Conservation (phyloP, 2,888 invertebrate species). For the Hypomecis atomaria region DNA sequence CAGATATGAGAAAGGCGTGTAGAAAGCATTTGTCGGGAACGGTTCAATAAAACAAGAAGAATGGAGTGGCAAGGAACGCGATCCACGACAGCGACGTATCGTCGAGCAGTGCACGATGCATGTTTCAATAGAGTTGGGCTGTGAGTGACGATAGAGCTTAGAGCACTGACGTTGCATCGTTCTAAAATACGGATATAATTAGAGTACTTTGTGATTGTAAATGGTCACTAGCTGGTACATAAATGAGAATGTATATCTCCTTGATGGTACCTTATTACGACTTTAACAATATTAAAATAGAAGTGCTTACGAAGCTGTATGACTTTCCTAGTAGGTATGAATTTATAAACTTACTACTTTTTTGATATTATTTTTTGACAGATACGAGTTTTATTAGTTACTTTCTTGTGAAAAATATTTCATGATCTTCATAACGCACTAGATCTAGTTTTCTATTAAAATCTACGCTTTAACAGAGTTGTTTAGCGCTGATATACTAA, state of each 20-base stretch:
- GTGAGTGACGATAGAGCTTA: neutral
- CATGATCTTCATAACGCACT: too few relatives aligned
- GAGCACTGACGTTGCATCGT: neutral
- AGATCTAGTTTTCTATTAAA: too few relatives aligned
- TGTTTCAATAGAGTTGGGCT: conserved; percentile 15
- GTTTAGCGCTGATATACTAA: conserved; percentile 30
- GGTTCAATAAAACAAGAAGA: conserved; percentile 15
- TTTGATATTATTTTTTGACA: too few relatives aligned
- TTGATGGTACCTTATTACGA: too few relatives aligned
- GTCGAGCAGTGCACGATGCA: conserved; percentile 12
- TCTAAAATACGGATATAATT: neutral
- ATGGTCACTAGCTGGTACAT: too few relatives aligned
- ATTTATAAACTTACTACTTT: too few relatives aligned
- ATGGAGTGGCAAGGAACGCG: conserved; percentile 15
- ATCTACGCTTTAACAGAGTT: neutral
- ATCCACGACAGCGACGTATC: conserved; percentile 9
- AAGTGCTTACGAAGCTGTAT: too few relatives aligned
- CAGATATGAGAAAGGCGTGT: neutral
- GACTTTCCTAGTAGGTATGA: too few relatives aligned
- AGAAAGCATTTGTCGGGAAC: conserved; percentile 1
- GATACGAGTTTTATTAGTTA: too few relatives aligned
- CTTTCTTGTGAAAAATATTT: too few relatives aligned
- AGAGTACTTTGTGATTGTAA: neutral
- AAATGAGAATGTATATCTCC: too few relatives aligned
- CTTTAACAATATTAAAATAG: too few relatives aligned